Evolutionary conservation across 2,797 vertebrate genomes (phyloP), one percentile per base, ranked within the genome.

Genomic region (Acrossocheilus fasciatus): DNA sequence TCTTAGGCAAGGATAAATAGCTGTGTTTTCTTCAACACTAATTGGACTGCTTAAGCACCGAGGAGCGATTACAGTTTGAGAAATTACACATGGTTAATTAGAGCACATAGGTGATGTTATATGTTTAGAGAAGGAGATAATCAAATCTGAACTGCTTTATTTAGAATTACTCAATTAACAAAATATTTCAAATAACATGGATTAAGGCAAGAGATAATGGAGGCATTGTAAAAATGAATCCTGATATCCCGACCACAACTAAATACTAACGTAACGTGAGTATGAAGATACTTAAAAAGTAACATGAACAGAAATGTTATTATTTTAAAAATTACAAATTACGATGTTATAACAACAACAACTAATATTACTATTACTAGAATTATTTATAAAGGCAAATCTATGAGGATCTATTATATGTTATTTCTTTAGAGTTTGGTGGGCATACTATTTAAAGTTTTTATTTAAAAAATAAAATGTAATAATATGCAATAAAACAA

Each of bases 61-160:
- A 66, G 34, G 30, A 66, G 30, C 1, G 23, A 86, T 62, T 82
- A 74, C 85, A 76, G 17, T 68, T 81, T 82, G 47, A 82, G 52
- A 62, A 69, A 62, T 86, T 18, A 74, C 79, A 72, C 66, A 36
- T 64, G n/a, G 43, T 82, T 86, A 54, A 86, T 76, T 73, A 52
- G 36, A 69, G 64, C 64, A 74, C 66, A 82, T 68, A 39, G 72
- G 72, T 75, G 36, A 47, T n/a, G 57, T 64, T 75, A 18, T 50
- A 64, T 75, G 26, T 75, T 43, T 50, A n/a, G 14, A 83, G 20
- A 64, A 4, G 30, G 4, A 47, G 59, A 84, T 64, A 10, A 45
- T n/a, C 11, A 15, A 74, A 75, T 59, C 14, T 36, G 18, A 47
- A 75, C 23, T 39, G 23, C 59, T 68, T 84, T 68, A 77, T 68